phyloP scores from a whole-genome alignment of 2,888 invertebrate genomes.

The Busseola fusca region DNA sequence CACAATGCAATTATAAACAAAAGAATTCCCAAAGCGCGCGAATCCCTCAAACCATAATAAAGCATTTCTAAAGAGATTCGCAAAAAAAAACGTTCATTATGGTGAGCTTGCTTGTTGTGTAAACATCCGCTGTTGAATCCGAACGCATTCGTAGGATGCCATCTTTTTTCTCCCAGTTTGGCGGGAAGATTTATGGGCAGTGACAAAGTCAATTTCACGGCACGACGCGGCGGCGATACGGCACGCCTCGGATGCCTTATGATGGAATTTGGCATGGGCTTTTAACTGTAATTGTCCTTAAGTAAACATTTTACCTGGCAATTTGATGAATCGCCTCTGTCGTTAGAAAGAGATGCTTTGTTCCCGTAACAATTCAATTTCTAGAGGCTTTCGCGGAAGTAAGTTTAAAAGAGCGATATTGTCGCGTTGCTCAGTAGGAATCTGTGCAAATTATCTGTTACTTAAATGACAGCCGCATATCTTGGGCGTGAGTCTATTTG shows the following conservation, averaged over 20 bases:
- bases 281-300: conserved; percentile 84
- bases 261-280: conserved; percentile 82
- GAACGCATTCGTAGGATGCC: conserved; percentile 75
- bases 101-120: conserved; percentile 80
- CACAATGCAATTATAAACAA: conserved; percentile 57
- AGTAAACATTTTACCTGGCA: conserved; percentile 87
- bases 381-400: conserved; percentile 66
- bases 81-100: conserved; percentile 75
- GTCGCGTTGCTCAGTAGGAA: conserved; percentile 44
- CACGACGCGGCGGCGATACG: conserved; percentile 75
- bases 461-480: conserved; percentile 12
- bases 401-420: conserved; percentile 55
- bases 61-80: conserved; percentile 71
- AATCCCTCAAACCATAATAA: conserved; percentile 66
- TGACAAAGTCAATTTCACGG: conserved; percentile 88
- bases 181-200: conserved; percentile 85
- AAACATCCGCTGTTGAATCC: conserved; percentile 82
- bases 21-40: conserved; percentile 60
- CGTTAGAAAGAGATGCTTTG: conserved; percentile 68
- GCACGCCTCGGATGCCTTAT: conserved; percentile 77
- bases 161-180: conserved; percentile 77
- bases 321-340: conserved; percentile 83
- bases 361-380: conserved; percentile 83
- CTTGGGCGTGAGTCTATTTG: conserved; percentile 7
- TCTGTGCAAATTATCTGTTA: conserved; percentile 27